phyloP scores from a whole-genome alignment of 1,140 invertebrate genomes.

The Zaprionus ornatus region DNA sequence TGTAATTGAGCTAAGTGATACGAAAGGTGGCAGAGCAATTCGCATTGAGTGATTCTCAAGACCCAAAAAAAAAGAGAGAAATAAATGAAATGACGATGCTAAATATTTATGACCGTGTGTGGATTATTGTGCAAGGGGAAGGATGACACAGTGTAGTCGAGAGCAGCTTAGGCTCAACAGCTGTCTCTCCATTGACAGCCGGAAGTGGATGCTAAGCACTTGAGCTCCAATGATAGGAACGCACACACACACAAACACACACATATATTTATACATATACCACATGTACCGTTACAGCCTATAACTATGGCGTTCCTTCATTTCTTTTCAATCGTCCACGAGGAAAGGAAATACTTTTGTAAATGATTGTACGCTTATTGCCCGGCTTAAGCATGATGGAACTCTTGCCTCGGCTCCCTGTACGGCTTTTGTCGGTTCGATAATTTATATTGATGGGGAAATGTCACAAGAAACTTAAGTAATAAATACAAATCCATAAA shows the following conservation, averaged over 20 bases:
- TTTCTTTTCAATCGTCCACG: not conserved
- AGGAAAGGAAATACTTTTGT: constrained; percentile 2
- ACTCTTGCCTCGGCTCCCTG: not conserved
- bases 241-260: not conserved
- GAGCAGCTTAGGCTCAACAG: not conserved
- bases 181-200: constrained; percentile 8
- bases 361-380: constrained; percentile 2
- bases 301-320: not conserved
- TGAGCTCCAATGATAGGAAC: constrained; percentile 38
- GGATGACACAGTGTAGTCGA: not conserved
- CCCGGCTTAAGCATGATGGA: not conserved
- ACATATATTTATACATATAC: too few species aligned
- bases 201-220: constrained; percentile 31
- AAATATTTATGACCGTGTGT: constrained; percentile 36
- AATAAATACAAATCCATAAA: not conserved
- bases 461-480: not conserved
- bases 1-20: constrained; percentile 37
- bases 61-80: not conserved
- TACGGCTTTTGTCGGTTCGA: not conserved
- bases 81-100: constrained; percentile 14
- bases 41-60: constrained; percentile 41
- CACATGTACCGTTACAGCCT: constrained; percentile 5
- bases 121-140: constrained; percentile 17
- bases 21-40: constrained; percentile 4
- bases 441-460: constrained; percentile 16